Conservation (phyloP, 2,888 invertebrate genomes). For the Drosophila villosipedis region DNA sequence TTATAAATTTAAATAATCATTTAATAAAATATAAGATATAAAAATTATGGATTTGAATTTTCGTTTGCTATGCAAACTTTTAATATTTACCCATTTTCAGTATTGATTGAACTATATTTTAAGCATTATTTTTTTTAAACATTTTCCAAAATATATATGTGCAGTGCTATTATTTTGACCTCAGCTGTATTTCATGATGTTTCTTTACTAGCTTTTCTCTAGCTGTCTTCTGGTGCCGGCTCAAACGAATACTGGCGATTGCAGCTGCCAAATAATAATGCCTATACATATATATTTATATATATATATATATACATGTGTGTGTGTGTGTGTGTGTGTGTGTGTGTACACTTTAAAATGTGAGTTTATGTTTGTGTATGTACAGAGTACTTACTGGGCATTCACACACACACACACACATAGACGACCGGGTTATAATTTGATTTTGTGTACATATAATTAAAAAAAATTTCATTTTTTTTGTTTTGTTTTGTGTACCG, state of each 20-base stretch:
- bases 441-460: constrained; percentile 4
- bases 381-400: neutral
- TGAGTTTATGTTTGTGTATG: neutral
- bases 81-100: neutral
- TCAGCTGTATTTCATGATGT: neutral
- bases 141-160: neutral
- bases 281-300: neutral
- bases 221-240: neutral
- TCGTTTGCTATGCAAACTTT: neutral
- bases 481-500: neutral
- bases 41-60: neutral
- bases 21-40: neutral
- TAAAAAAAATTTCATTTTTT: constrained; percentile 1
- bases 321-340: neutral
- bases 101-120: neutral
- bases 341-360: neutral
- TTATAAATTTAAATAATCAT: neutral
- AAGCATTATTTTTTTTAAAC: neutral
- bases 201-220: neutral
- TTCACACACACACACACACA: neutral
- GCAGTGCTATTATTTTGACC: neutral
- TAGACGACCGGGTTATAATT: neutral
- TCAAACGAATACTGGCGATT: neutral
- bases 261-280: constrained; percentile 3
- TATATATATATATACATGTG: neutral